Conservation (phyloP, 2,113 vertebrate species). For the Cinclus cinclus region DNA sequence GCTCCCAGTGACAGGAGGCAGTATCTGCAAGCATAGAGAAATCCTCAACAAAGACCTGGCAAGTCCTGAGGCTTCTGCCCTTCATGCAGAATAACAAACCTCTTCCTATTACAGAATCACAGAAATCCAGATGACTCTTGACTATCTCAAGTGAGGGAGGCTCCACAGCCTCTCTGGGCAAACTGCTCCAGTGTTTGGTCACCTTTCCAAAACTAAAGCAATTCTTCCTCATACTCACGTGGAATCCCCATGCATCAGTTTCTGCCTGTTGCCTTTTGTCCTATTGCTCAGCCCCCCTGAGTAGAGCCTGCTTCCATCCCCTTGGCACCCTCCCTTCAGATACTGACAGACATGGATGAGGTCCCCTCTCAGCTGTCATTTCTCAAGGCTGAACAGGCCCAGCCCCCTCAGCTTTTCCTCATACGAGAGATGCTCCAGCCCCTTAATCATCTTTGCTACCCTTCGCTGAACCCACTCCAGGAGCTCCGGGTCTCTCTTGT, state of each 20-base stretch:
- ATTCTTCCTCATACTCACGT: neutral
- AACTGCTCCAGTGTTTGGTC: neutral
- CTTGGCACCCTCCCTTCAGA: neutral
- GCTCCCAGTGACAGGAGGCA: neutral
- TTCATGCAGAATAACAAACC: neutral
- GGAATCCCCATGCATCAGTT: neutral
- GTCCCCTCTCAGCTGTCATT: neutral
- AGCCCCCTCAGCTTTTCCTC: neutral
- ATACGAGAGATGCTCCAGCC: neutral
- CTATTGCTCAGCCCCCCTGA: rapidly evolving
- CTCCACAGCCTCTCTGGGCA: neutral
- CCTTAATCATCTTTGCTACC: neutral
- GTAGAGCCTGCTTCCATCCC: too few relatives aligned
- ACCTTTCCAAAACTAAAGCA: neutral
- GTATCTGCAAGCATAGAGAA: neutral
- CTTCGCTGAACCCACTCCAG: neutral
- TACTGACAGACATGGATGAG: neutral
- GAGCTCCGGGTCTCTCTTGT: neutral
- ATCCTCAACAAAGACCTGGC: neutral
- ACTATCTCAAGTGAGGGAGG: neutral
- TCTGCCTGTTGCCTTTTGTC: neutral
- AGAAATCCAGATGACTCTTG: neutral
- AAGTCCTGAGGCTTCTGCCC: neutral
- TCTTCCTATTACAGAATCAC: neutral
- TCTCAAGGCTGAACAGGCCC: neutral